A percentile compares a stretch with the other conserved stretches of the same genome.
These are phyloP conservation scores for Pogonus chalceus DNA, from an alignment of 1,140 invertebrate genomes.

Conservation along the genomic window DNA sequence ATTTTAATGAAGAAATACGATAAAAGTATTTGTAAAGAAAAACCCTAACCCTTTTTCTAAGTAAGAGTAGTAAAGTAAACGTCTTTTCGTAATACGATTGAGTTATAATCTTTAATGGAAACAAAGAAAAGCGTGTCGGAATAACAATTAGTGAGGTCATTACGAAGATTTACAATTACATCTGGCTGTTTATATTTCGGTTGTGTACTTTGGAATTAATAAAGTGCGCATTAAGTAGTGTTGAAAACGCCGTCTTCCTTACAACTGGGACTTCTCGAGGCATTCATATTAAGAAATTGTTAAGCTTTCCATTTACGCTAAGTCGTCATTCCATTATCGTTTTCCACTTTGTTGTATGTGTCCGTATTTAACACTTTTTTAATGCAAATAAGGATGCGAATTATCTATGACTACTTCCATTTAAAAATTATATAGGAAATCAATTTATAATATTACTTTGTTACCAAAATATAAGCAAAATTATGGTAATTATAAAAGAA, in stretches of 20 bases:
- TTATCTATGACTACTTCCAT: too few species aligned
- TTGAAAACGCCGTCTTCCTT: neutral
- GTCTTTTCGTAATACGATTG: neutral
- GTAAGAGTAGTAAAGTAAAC: neutral
- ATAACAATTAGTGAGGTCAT: neutral
- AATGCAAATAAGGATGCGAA: conserved; percentile 67
- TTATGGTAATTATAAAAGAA: too few species aligned
- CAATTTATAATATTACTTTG: too few species aligned
- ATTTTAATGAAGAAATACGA: too few species aligned
- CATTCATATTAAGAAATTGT: too few species aligned
- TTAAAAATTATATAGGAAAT: too few species aligned
- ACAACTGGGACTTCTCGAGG: too few species aligned
- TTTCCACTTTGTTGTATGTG: conserved; percentile 15
- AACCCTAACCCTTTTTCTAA: too few species aligned
- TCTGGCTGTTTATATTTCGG: neutral
- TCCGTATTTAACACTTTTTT: conserved; percentile 21
- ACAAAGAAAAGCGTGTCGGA: neutral
- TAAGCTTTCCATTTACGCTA: conserved; percentile 18
- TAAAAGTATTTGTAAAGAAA: too few species aligned
- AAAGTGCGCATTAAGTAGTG: neutral
- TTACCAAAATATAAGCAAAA: too few species aligned
- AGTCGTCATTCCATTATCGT: conserved; percentile 19
- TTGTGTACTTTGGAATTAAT: neutral
- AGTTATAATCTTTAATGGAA: neutral
- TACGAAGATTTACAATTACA: neutral